Base-by-base conservation (phyloP, 2,888 invertebrate species). In the Drosophila percnosoma region DNA sequence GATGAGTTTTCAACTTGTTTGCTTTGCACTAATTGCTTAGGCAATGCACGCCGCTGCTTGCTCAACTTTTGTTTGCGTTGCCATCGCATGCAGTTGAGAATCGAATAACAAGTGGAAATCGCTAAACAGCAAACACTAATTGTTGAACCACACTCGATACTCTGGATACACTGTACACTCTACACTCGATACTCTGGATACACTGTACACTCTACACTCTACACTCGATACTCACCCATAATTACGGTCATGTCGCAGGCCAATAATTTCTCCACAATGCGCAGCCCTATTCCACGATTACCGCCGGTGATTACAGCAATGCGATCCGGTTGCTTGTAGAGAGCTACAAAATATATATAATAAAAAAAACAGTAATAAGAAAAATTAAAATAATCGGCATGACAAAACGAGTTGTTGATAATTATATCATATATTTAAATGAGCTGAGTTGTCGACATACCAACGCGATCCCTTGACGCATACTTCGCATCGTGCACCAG, bases 251-350 rank as follows among this genome's bases (percentile, higher is more conserved):
- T 95, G 88, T 97, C 96, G 86, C 96, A 96, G 90, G 96, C 94
- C 58, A 97, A 93, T 61, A 98, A 93, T 93, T 96, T 96, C 91
- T 95, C 95, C 33, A 97, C 95, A 27, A 97, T 95, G 93, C 96
- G 95, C 29, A 95, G 93, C 13, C 98, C 98, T 84, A 98, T 97
- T 45, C 98, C 98, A 81, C 97, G 94, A 66, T 97, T 96, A 3
- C 98, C 98, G 53, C 98, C 98, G 13, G 98, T 98, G 72, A 98
- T 95, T 61, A 98, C 95, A 70, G 96, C 97, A 66, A 96, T 94
- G 93, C 95, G 95, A 62, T 95, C 96, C 45, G 94, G 94, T 90
- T 95, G 95, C 63, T 94, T 94, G 82, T 95, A 94, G 84, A 96
- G 93, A 90, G 94, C 96, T 95, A 29, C 7, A 38, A 54, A 57